Evolutionary conservation across 2,888 invertebrate genomes (phyloP).

Genomic region (Dastarcus helophoroides): DNA sequence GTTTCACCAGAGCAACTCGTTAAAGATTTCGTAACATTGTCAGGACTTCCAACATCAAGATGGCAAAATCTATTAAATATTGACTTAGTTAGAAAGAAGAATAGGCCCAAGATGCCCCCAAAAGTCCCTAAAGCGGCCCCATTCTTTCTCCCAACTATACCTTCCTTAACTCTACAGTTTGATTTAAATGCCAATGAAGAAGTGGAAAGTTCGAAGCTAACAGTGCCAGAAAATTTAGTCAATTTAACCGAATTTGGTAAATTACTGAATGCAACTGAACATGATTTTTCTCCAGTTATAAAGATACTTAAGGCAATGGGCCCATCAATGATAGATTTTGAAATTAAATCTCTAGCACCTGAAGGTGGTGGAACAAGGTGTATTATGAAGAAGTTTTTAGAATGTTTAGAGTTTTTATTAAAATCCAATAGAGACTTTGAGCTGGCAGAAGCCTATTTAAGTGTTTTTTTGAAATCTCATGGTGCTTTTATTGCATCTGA

Average conservation of each 20-base stretch:
- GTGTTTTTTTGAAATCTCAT: slow-evolving; percentile 75
- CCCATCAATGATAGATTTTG: slow-evolving; percentile 77
- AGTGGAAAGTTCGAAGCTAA: slow-evolving; percentile 34
- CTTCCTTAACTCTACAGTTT: slow-evolving; percentile 73
- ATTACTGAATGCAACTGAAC: slow-evolving; percentile 42
- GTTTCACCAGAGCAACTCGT: slow-evolving; percentile 66
- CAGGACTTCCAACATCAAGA: slow-evolving; percentile 71
- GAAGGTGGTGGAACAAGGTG: slow-evolving; percentile 62
- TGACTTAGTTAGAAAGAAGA: slow-evolving; percentile 65
- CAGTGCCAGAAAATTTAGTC: slow-evolving; percentile 46
- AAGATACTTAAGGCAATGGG: slow-evolving; percentile 56
- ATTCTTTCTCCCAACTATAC: slow-evolving; percentile 88
- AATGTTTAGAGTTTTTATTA: slow-evolving; percentile 59
- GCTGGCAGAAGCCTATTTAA: slow-evolving; percentile 79
- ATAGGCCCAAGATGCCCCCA: slow-evolving; percentile 78
- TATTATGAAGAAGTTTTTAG: slow-evolving; percentile 67
- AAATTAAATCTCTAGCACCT: slow-evolving; percentile 68
- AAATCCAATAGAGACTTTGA: slow-evolving; percentile 75
- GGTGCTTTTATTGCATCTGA: slow-evolving; percentile 48
- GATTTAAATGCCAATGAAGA: slow-evolving; percentile 45
- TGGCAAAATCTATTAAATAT: slow-evolving; percentile 69
- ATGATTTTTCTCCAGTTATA: slow-evolving; percentile 47
- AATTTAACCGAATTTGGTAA: slow-evolving; percentile 62
- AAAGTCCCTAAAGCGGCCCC: slow-evolving; percentile 82
- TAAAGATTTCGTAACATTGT: slow-evolving; percentile 70